A percentile compares a stretch with the other conserved stretches of the same genome.
phyloP scores from a whole-genome alignment of 2,113 vertebrate genomes.

The Callorhinus ursinus region DNA sequence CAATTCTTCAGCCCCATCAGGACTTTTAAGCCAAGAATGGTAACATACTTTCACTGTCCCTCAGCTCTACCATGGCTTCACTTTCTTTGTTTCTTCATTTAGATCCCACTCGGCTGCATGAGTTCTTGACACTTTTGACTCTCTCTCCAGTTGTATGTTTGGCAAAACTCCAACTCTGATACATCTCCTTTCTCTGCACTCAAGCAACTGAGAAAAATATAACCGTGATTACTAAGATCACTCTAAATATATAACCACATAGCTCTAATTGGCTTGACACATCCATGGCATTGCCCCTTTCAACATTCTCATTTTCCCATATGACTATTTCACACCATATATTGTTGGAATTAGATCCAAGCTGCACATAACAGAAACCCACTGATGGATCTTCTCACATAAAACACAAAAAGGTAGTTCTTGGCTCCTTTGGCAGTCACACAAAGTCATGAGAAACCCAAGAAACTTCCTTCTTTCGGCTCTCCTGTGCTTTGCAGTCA shows the following conservation, averaged over 20 bases:
- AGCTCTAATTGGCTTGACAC: background rate
- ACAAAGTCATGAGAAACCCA: background rate
- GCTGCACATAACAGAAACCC: background rate
- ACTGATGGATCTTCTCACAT: background rate
- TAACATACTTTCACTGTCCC: background rate
- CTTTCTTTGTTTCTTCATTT: background rate
- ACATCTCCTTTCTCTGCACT: background rate
- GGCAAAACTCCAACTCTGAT: background rate
- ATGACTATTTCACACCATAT: background rate
- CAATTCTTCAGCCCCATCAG: background rate
- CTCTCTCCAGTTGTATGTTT: background rate
- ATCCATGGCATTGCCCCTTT: background rate
- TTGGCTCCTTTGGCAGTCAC: background rate
- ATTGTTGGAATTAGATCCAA: background rate
- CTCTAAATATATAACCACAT: background rate
- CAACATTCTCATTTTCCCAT: background rate
- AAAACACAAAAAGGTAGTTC: background rate
- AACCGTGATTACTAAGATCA: background rate
- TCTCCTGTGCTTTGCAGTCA: background rate
- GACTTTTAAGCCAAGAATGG: background rate
- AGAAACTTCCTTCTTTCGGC: background rate
- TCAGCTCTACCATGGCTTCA: background rate
- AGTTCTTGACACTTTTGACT: background rate
- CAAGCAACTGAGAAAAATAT: background rate
- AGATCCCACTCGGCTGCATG: background rate